A percentile compares a stretch with the other conserved stretches of the same genome.
Evolutionary conservation across 2,113 vertebrate genomes (phyloP).

Genomic region (Cyanoramphus novaezelandiae): DNA sequence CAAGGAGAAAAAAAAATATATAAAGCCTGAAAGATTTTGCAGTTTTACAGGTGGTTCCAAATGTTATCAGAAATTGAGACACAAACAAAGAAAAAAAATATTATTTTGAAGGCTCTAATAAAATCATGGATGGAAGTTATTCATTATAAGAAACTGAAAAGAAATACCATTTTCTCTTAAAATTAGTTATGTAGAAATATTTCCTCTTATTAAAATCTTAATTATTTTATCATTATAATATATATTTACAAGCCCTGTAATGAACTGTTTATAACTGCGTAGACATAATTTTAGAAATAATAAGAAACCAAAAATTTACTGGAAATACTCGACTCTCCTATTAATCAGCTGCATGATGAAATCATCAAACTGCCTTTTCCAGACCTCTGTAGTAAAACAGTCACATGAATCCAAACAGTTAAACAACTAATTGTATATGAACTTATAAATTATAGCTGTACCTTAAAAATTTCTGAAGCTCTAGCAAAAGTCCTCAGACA

Average conservation of each 20-base stretch:
- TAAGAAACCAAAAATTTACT: not conserved
- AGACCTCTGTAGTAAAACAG: not conserved
- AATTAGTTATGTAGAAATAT: not conserved
- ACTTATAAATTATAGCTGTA: not conserved
- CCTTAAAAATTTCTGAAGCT: not conserved
- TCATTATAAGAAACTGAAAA: not conserved
- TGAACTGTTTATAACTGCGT: not conserved
- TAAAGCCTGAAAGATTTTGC: not conserved
- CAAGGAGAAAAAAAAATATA: not conserved
- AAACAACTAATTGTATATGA: not conserved
- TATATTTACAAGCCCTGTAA: not conserved
- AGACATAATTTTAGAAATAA: not conserved
- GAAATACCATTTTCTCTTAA: not conserved
- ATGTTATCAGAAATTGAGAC: not conserved
- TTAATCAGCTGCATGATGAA: not conserved
- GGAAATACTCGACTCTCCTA: not conserved
- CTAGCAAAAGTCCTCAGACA: not conserved
- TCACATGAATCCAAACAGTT: not conserved
- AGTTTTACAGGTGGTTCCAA: not conserved
- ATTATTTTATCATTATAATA: not conserved
- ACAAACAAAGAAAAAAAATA: not conserved
- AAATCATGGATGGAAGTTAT: not conserved
- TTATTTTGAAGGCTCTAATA: not conserved
- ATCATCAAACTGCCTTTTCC: not conserved
- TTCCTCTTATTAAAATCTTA: not conserved